A percentile compares a stretch with the other conserved stretches of the same genome.
These are phyloP conservation scores for Bibio marci DNA, from an alignment of 2,888 invertebrate species.

Conservation along the genomic window DNA sequence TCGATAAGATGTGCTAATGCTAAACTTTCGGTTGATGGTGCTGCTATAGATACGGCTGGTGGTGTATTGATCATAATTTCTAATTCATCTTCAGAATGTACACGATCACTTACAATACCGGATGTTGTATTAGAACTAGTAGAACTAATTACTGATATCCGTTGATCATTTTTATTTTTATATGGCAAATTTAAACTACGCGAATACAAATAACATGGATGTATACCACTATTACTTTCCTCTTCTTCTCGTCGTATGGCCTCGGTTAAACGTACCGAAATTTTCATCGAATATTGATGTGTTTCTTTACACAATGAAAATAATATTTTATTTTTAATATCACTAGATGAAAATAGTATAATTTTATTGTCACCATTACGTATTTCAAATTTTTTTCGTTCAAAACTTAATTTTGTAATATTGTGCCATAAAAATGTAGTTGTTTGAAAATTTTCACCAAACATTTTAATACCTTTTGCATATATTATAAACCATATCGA, in stretches of 20 bases:
- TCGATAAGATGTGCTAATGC: conserved; percentile 62
- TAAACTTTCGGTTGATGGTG: conserved; percentile 73
- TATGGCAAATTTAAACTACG: conserved; percentile 42
- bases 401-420: conserved; percentile 88
- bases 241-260: conserved; percentile 70
- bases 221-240: conserved; percentile 42
- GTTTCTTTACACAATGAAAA: conserved; percentile 77
- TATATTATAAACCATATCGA: conserved; percentile 81
- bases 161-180: conserved; percentile 55
- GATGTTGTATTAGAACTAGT: conserved; percentile 95
- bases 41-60: conserved; percentile 49
- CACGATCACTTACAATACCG: conserved; percentile 89
- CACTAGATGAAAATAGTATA: conserved; percentile 78
- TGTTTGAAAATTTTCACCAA: conserved; percentile 47
- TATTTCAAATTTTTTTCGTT: conserved; percentile 95
- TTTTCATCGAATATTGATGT: conserved; percentile 90
- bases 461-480: conserved; percentile 79
- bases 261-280: conserved; percentile 70
- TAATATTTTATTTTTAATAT: conserved; percentile 85
- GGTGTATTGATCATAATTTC: conserved; percentile 73
- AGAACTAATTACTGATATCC: conserved; percentile 79
- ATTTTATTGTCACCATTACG: conserved; percentile 76
- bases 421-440: conserved; percentile 88
- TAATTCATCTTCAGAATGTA: conserved; percentile 86
- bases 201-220: conserved; percentile 58